Conservation (phyloP, 2,113 vertebrate species). For the Podarcis cretensis region DNA sequence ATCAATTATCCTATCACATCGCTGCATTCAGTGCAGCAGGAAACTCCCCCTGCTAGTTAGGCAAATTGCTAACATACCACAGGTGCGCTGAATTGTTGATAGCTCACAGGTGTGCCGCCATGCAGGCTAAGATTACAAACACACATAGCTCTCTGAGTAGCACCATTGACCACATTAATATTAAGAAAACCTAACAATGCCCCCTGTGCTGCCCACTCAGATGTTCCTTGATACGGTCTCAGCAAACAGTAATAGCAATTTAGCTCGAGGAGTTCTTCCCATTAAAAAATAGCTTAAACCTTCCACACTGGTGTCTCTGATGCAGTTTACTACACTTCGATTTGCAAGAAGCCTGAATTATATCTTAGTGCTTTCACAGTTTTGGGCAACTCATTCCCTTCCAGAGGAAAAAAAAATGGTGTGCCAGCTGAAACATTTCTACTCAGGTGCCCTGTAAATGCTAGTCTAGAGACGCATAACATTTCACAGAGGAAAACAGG, state of each 20-base stretch:
- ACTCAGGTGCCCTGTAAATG: slow-evolving; percentile 30
- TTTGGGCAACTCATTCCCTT: background rate
- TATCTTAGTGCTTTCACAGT: background rate
- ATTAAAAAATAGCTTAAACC: background rate
- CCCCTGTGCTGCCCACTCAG: background rate
- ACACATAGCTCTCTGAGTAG: no score
- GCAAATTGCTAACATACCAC: no score
- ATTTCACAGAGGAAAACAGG: background rate
- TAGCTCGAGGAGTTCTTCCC: slow-evolving; percentile 12
- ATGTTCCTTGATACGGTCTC: no score
- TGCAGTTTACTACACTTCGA: background rate
- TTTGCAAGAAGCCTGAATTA: background rate
- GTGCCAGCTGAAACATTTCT: background rate
- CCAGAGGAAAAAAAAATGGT: rapidly evolving
- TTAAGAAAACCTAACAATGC: no score
- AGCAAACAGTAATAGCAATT: background rate
- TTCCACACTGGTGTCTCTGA: rapidly evolving
- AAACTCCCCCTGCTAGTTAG: no score
- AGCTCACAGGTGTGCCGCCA: no score
- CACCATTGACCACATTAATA: no score
- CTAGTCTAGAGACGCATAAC: background rate
- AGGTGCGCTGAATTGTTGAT: no score
- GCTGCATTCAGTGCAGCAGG: no score
- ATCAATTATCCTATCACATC: no score
- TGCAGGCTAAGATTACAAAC: no score